A percentile compares a stretch with the other conserved stretches of the same genome.
Evolutionary conservation across 2,113 vertebrate genomes (phyloP).

Genomic region (Phaethornis superciliosus): DNA sequence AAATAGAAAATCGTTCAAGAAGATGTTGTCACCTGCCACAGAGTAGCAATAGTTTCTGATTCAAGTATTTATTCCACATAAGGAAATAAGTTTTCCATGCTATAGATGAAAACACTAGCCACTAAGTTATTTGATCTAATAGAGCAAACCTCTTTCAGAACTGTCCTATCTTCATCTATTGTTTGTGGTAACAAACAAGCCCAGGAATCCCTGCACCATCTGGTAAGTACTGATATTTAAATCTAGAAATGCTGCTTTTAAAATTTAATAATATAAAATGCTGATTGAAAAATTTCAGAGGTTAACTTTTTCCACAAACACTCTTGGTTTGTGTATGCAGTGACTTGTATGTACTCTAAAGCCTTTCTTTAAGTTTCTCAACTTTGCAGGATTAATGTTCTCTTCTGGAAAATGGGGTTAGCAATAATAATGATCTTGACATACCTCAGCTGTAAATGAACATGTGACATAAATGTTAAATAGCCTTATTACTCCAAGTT

Average conservation of each 20-base stretch:
- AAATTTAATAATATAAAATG: neutral
- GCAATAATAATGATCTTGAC: neutral
- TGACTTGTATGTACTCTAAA: neutral
- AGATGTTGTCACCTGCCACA: neutral
- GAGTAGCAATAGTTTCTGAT: neutral
- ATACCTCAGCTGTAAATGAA: neutral
- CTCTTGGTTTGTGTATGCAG: neutral
- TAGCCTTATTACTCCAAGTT: constrained; percentile 3
- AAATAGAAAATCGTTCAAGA: neutral
- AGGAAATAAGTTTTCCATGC: neutral
- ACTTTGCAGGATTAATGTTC: neutral
- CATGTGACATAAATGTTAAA: constrained; percentile 24
- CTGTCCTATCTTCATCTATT: neutral
- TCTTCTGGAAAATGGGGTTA: neutral
- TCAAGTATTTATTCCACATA: neutral
- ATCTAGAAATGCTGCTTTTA: neutral
- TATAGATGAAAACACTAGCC: neutral
- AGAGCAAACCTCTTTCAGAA: neutral
- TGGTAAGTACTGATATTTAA: neutral
- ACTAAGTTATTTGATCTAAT: neutral
- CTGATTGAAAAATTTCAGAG: neutral
- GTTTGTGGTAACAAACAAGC: neutral
- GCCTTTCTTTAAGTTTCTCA: neutral
- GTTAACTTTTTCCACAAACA: neutral
- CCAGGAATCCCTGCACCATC: neutral